These are phyloP conservation scores for Blera fallax DNA, from an alignment of 2,888 invertebrate genomes.

Conservation along the genomic window DNA sequence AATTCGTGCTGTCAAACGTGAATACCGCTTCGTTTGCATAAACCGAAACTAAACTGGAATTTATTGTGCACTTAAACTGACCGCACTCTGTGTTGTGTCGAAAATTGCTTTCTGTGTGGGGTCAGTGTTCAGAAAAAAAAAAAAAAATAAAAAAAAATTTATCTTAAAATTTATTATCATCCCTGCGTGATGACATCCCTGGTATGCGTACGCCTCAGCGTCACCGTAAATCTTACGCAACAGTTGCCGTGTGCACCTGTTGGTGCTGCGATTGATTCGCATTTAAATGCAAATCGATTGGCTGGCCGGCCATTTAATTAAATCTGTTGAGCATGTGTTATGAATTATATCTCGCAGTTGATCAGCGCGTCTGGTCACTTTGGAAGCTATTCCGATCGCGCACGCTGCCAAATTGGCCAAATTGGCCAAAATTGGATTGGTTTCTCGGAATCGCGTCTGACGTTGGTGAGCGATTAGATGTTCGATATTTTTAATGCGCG, in stretches of 20 bases:
- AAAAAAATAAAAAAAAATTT: neutral
- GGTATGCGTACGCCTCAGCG: neutral
- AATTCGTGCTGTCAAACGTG: conserved; percentile 32
- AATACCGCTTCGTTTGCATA: conserved; percentile 53
- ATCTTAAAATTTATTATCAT: neutral
- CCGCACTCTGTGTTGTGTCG: too few relatives aligned
- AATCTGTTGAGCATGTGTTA: conserved; percentile 56
- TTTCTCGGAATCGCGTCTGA: conserved; percentile 15
- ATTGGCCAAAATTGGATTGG: too few relatives aligned
- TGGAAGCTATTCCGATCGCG: conserved; percentile 17
- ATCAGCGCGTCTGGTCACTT: conserved; percentile 40
- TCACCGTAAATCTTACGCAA: conserved; percentile 1
- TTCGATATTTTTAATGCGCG: neutral
- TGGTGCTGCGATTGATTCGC: neutral
- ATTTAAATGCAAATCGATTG: conserved; percentile 43
- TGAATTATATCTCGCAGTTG: conserved; percentile 53
- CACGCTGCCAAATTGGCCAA: conserved; percentile 17
- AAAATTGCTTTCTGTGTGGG: neutral
- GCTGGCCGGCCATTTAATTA: neutral
- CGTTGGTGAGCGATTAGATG: neutral
- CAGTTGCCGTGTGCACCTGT: conserved; percentile 23
- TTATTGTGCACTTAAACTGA: conserved; percentile 5
- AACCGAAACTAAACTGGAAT: neutral
- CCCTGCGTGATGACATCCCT: conserved; percentile 20
- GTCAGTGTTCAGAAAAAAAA: neutral